Evolutionary conservation across 2,113 vertebrate species (phyloP), one percentile per base, ranked within the genome.

Genomic region (Hypanus sabinus): DNA sequence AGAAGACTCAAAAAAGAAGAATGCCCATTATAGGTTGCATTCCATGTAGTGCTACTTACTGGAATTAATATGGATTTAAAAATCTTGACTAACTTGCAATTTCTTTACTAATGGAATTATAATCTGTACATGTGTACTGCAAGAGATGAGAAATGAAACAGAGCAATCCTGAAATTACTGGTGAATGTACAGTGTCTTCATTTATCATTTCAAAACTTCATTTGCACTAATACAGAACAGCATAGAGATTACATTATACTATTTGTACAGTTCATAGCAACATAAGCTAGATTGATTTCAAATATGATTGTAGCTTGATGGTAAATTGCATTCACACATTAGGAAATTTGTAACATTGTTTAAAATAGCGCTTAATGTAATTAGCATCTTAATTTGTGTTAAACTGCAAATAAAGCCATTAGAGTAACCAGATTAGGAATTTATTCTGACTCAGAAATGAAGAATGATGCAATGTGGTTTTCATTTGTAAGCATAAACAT

Each of bases 131-230:
- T 93, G 11, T 30, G 36, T 30, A 55, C 33, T 73, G 20, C 70
- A 24, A 73, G 33, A 70, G 91, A 73, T 93, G 60, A 93, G 33
- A 71, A 93, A 75, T 73, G 68, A 93, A 73, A 91, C 70, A 70
- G 33, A 36, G 18, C 20, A 70, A 71, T 93, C 36, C 97, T 98
- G 97, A 98, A 99, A 99, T 99, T 99, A 99, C 97, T 97, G 97
- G 97, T 98, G 98, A 99, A 99, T 99, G 98, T 99, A 99, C 98
- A 98, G 98, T 97, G 97, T 98, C 98, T 99, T 99, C 98, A 99
- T 99, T 99, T 99, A 98, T 99, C 98, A 93, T 93, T 99, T 99
- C 96, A 96, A 96, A 96, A 97, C 97, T 96, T 96, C 96, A 96
- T 97, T 97, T 97, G 97, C 97, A 98, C 97, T 98, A 97, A 98